Base-by-base conservation (phyloP, 2,113 vertebrate genomes). In the Anguilla rostrata region DNA sequence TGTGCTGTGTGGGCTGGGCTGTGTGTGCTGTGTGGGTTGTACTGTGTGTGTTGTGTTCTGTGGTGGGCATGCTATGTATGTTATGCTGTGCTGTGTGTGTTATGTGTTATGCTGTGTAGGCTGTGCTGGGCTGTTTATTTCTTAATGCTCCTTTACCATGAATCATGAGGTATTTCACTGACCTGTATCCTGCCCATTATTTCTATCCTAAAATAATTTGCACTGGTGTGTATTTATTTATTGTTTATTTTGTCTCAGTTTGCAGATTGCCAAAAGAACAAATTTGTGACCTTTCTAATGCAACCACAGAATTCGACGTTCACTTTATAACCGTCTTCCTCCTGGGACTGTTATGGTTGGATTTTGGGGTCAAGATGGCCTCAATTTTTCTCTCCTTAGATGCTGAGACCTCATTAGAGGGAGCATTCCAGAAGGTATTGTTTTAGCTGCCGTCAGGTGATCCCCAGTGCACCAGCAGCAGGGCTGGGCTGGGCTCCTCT, bases 321-420 rank as follows among this genome's bases (percentile, higher is more conserved):
- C 63, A 11, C 43, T 84, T 40, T 34, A 75, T 34, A 29, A 75
- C n/a, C 71, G 12, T 34, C 3, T 75, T 75, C 56, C 63, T 82
- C 81, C 79, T 86, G 56, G 63, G 49, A 81, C 46, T 39, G 84
- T 81, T 60, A 81, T n/a, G 80, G n/a, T 20, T 39, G 39, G 79
- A 81, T 86, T 86, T 82, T 81, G n/a, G 56, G 26, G 53, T 39
- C 79, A 49, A 78, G 22, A 39, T 66, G 39, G 39, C 60, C 81
- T 66, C 80, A 81, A 86, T 86, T n/a, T 46, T 60, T 53, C 46
- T 85, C 78, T 88, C 90, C 82, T 83, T 57, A 83, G 88, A 88
- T 34, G 84, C 86, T 90, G 89, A 88, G 84, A 89, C 85, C 81
- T 87, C 46, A 63, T 88, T 84, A 90, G 89, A 88, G 88, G 89